These are phyloP conservation scores for Aphidoletes aphidimyza DNA, from an alignment of 2,888 invertebrate species.

Conservation along the genomic window DNA sequence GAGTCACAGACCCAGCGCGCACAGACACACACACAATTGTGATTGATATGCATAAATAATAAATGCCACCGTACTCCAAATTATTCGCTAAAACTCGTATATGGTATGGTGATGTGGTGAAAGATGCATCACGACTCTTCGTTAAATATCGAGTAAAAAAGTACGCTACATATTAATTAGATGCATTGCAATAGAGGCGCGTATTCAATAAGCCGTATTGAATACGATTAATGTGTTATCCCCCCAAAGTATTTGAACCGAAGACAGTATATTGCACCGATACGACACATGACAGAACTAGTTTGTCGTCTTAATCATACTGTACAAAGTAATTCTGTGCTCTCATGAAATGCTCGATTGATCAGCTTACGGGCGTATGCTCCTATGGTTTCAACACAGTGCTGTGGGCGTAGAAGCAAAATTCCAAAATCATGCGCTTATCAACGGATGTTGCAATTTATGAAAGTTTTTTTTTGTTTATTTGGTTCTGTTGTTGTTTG, in stretches of 20 bases:
- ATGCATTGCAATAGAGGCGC: constrained; percentile 28
- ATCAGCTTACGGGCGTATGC: no score
- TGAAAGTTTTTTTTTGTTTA: background rate
- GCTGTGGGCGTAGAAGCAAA: constrained; percentile 18
- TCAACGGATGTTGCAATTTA: constrained; percentile 22
- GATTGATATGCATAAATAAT: constrained; percentile 37
- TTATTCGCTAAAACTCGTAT: background rate
- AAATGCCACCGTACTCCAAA: constrained; percentile 27
- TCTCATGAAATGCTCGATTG: background rate
- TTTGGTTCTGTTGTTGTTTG: background rate
- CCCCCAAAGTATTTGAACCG: background rate
- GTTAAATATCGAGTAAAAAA: background rate
- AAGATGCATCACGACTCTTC: constrained; percentile 1
- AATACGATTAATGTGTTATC: background rate
- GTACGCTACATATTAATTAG: constrained; percentile 10
- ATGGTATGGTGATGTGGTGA: background rate
- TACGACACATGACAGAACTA: background rate
- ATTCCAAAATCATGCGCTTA: background rate
- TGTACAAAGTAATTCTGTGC: no score
- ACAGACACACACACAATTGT: background rate
- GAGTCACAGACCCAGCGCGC: no score
- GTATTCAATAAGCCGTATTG: background rate
- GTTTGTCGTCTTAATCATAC: background rate
- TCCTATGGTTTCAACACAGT: background rate
- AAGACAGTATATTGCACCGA: constrained; percentile 21